These are phyloP conservation scores for Carterocephalus palaemon DNA, from an alignment of 2,888 invertebrate genomes.

Conservation along the genomic window DNA sequence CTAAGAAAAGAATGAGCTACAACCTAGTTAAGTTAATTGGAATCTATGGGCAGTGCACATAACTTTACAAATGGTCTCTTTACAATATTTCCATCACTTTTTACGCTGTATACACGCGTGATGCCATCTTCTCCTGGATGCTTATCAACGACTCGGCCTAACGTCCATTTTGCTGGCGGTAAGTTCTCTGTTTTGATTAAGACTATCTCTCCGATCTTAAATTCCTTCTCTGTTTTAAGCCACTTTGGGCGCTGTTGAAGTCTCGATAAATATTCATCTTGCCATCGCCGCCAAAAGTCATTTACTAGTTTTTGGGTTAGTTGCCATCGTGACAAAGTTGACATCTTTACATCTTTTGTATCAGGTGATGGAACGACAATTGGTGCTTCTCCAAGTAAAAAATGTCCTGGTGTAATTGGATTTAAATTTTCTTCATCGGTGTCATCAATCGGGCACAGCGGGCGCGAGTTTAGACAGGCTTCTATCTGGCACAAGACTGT, in stretches of 20 bases:
- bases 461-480: constrained; percentile 30
- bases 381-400: constrained; percentile 32
- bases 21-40: too few relatives aligned
- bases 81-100: constrained; percentile 24
- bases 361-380: constrained; percentile 28
- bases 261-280: constrained; percentile 29
- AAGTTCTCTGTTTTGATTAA: constrained; percentile 31
- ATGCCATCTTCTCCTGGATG: constrained; percentile 31
- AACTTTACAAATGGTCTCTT: constrained; percentile 30
- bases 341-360: constrained; percentile 17
- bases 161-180: constrained; percentile 32
- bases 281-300: constrained; percentile 34
- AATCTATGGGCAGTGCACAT: constrained; percentile 27
- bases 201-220: constrained; percentile 32
- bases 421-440: constrained; percentile 12
- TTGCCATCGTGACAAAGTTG: constrained; percentile 32
- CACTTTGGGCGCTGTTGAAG: constrained; percentile 34
- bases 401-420: constrained; percentile 36
- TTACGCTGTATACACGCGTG: constrained; percentile 32
- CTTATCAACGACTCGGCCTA: constrained; percentile 31
- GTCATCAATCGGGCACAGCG: constrained; percentile 9
- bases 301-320: constrained; percentile 29
- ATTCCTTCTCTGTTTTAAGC: constrained; percentile 26
- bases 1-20: too few relatives aligned
- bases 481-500: constrained; percentile 28